phyloP scores from a whole-genome alignment of 2,113 vertebrate species.

The Clinocottus analis region DNA sequence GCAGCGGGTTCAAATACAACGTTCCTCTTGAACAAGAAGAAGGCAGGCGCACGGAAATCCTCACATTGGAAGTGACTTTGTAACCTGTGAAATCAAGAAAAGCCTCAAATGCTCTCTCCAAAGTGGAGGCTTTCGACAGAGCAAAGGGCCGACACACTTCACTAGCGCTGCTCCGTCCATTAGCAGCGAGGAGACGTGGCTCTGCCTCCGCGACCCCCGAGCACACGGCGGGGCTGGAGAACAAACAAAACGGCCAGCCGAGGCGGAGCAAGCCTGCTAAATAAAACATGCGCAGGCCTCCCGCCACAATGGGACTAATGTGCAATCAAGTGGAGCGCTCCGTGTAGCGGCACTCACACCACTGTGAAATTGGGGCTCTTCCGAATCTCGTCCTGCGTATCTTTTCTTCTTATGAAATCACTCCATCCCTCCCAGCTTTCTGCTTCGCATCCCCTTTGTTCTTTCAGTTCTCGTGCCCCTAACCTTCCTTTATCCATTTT shows the following conservation, averaged over 20 bases:
- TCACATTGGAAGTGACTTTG: neutral
- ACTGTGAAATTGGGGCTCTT: constrained; percentile 67
- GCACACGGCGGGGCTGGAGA: constrained; percentile 38
- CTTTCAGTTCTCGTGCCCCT: constrained; percentile 31
- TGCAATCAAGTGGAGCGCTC: constrained; percentile 57
- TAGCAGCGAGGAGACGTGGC: constrained; percentile 42
- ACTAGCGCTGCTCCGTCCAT: constrained; percentile 51
- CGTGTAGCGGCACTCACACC: constrained; percentile 45
- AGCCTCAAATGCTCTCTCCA: constrained; percentile 8
- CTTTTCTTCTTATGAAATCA: constrained; percentile 51
- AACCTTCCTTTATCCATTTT: constrained; percentile 53
- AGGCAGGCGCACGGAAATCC: neutral
- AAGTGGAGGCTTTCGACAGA: constrained; percentile 8
- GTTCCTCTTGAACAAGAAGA: too few species aligned
- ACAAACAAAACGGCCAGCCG: constrained; percentile 45
- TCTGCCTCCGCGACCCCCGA: constrained; percentile 19
- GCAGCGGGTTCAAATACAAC: neutral
- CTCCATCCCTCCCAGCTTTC: constrained; percentile 47
- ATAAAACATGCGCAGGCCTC: constrained; percentile 63
- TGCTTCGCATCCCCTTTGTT: constrained; percentile 48
- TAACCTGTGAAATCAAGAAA: constrained; percentile 32
- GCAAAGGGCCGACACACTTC: constrained; percentile 43
- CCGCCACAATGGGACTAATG: constrained; percentile 48
- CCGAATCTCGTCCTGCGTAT: constrained; percentile 48
- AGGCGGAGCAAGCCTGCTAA: constrained; percentile 46